Evolutionary conservation across 1,140 invertebrate genomes (phyloP).

Genomic region (Vanessa atalanta): DNA sequence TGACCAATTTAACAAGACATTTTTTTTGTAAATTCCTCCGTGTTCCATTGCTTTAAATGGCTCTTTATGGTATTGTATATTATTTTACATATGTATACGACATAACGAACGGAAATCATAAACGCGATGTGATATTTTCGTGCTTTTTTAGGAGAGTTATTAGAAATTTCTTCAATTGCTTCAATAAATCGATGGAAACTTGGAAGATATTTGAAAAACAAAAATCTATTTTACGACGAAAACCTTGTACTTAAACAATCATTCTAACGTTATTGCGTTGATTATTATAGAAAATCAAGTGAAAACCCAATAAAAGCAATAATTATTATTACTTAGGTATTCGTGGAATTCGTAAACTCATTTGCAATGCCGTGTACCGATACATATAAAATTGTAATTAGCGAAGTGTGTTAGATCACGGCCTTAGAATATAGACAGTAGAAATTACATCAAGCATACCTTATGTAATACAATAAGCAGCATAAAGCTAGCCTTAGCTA

Average conservation of each 20-base stretch:
- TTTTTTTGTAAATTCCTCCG: too few relatives aligned
- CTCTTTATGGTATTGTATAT: too few relatives aligned
- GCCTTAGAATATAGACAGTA: slow-evolving; percentile 10
- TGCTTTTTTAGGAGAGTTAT: too few relatives aligned
- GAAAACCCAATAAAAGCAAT: slow-evolving; percentile 22
- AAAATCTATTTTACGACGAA: neutral
- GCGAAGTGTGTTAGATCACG: slow-evolving; percentile 33
- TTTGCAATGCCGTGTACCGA: slow-evolving; percentile 30
- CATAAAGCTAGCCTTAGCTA: too few relatives aligned
- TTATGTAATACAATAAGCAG: neutral
- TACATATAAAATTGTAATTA: slow-evolving; percentile 33
- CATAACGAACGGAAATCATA: too few relatives aligned
- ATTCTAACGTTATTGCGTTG: slow-evolving; percentile 11
- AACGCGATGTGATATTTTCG: too few relatives aligned
- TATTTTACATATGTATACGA: too few relatives aligned
- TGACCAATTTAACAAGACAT: neutral
- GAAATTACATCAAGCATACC: slow-evolving; percentile 10
- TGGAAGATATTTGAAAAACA: neutral
- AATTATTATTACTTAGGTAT: slow-evolving; percentile 23
- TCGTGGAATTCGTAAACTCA: slow-evolving; percentile 29
- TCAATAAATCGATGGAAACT: too few relatives aligned
- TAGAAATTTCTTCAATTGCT: too few relatives aligned
- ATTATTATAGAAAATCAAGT: slow-evolving; percentile 24
- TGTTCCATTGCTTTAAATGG: too few relatives aligned
- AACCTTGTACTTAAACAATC: slow-evolving; percentile 28